A percentile compares a stretch with the other conserved stretches of the same genome.
Conservation (phyloP, 2,888 invertebrate species). For the Tenthredo distinguenda region DNA sequence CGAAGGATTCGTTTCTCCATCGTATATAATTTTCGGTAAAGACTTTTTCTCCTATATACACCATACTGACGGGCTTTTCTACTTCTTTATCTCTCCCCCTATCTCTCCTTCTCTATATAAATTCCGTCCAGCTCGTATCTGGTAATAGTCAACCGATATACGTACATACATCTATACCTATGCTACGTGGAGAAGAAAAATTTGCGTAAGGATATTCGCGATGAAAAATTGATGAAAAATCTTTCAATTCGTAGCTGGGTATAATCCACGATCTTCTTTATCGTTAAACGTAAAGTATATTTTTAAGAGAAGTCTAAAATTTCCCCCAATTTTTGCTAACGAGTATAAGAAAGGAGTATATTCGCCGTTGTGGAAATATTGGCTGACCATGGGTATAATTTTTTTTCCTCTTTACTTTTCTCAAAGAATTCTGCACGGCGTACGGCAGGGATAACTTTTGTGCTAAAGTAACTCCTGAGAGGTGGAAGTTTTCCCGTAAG, state of each 20-base stretch:
- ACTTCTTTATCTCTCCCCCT: neutral
- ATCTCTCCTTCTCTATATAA: neutral
- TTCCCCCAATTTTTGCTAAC: too few species aligned
- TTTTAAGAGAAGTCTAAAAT: too few species aligned
- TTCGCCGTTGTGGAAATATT: neutral
- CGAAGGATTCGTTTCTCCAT: neutral
- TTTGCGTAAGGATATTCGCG: neutral
- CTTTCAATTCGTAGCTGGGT: too few species aligned
- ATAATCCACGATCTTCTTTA: too few species aligned
- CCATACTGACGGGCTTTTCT: neutral
- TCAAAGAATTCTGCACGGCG: neutral
- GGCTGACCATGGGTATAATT: constrained; percentile 13
- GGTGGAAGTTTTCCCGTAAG: neutral
- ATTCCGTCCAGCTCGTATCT: neutral
- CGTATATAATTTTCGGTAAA: neutral
- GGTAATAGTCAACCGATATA: neutral
- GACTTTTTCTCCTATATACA: neutral
- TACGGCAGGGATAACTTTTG: neutral
- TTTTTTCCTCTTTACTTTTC: neutral
- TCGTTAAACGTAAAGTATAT: too few species aligned
- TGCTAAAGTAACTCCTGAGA: constrained; percentile 16
- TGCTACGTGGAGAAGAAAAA: neutral
- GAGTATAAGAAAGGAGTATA: neutral
- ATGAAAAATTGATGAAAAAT: neutral
- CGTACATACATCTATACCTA: neutral